Conservation (phyloP, 2,888 invertebrate species). For the Agonum fuliginosum region DNA sequence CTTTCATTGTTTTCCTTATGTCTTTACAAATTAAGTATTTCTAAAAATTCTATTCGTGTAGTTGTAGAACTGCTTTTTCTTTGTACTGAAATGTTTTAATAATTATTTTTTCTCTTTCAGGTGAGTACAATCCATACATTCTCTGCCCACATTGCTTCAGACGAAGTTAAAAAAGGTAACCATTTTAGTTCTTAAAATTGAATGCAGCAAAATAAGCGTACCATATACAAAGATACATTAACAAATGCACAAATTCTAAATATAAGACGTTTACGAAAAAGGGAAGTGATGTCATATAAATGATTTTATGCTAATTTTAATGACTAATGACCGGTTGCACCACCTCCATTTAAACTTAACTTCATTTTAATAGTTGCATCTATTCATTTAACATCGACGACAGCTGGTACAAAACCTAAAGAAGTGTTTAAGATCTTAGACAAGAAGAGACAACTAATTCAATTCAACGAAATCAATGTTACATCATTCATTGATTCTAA, state of each 20-base stretch:
- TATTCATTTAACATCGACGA: background rate
- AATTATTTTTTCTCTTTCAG: conserved; percentile 1
- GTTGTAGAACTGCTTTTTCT: background rate
- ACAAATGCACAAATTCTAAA: background rate
- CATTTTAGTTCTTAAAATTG: too few species aligned
- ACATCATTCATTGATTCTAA: background rate
- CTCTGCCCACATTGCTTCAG: background rate
- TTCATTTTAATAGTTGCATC: conserved; percentile 4
- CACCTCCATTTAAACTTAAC: conserved; percentile 16
- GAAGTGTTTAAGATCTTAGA: background rate
- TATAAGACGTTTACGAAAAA: background rate
- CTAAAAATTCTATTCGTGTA: background rate
- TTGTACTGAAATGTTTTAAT: conserved; percentile 1
- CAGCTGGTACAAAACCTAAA: background rate
- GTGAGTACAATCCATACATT: background rate
- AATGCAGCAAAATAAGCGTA: too few species aligned
- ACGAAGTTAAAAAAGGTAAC: too few species aligned
- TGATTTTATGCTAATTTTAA: conserved; percentile 6
- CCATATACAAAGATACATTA: too few species aligned
- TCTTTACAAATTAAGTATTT: too few species aligned
- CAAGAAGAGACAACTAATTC: background rate
- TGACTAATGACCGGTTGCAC: conserved; percentile 33
- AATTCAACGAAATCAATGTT: too few species aligned
- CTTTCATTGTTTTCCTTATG: too few species aligned
- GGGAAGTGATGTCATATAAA: conserved; percentile 40